Evolutionary conservation across 2,113 vertebrate genomes (phyloP).

Genomic region (Prunella fulvescens): DNA sequence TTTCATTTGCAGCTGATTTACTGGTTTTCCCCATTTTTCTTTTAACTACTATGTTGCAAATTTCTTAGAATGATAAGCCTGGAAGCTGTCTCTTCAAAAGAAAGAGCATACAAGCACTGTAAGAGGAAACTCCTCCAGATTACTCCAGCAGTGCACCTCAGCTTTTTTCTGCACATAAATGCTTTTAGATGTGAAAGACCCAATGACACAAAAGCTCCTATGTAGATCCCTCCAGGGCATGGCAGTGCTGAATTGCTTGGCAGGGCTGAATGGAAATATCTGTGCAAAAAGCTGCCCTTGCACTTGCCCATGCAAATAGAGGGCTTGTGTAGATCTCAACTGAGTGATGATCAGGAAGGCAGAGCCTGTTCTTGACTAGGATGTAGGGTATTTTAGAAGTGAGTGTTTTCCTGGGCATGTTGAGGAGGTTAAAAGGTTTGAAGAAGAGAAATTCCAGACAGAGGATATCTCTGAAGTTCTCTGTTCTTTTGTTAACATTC

Average conservation of each 20-base stretch:
- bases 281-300: background rate
- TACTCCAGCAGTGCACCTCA: background rate
- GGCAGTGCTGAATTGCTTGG: background rate
- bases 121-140: background rate
- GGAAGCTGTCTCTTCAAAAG: background rate
- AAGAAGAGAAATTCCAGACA: background rate
- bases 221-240: background rate
- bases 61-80: background rate
- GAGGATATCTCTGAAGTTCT: background rate
- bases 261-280: conserved; percentile 1
- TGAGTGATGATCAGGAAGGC: background rate
- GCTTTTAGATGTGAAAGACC: background rate
- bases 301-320: background rate
- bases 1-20: background rate
- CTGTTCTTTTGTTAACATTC: background rate
- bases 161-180: background rate
- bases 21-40: background rate
- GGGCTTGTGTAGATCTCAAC: background rate
- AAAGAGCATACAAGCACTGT: background rate
- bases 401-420: background rate
- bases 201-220: background rate
- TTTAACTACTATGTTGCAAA: background rate
- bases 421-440: background rate
- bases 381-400: background rate
- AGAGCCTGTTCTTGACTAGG: background rate